Evolutionary conservation across 2,113 vertebrate genomes (phyloP), one percentile per base, ranked within the genome.

Genomic region (Perca fluviatilis): DNA sequence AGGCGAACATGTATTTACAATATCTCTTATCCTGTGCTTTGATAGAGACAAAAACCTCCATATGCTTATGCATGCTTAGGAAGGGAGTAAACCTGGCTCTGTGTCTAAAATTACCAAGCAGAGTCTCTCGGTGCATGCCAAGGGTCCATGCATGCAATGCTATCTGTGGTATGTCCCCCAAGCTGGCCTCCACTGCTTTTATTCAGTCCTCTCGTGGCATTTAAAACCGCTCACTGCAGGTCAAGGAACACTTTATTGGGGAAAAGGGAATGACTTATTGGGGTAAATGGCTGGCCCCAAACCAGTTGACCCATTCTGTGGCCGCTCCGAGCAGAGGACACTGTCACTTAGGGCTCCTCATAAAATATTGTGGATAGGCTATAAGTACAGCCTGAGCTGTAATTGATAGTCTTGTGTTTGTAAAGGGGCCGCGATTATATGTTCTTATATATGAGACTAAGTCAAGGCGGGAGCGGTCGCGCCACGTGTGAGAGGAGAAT

Each of bases 391-490:
- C 60, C 67, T 77, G 64, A 76, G 83, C 58, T 86, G 91, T 92
- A 94, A 95, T 78, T 91, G 87, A 93, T 95, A 94, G 79, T 71
- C 73, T 83, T 84, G 86, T 84, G 86, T 94, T 89, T 91, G 77
- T 65, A 63, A 84, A 85, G 79, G 72, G 80, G 79, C 82, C 40
- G 74, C 69, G 54, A 87, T 90, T 80, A 84, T 80, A 80, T 50
- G 68, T 61, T 74, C n/a, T 73, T 47, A 79, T 65, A 80, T 83
- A 73, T 66, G 60, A 85, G 66, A 70, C 71, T 27, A 14, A 49
- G 19, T 36, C 6, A 58, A 67, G 78, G 77, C 10, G 49, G 80
- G 84, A 83, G 60, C 72, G 40, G 13, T 33, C 75, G 58, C 6
- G 53, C 74, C 90, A 86, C 56, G 73, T 91, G 82, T 83, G 68